Evolutionary conservation across 2,888 invertebrate genomes (phyloP), one percentile per base, ranked within the genome.

Genomic region (Frankliniella intonsa): DNA sequence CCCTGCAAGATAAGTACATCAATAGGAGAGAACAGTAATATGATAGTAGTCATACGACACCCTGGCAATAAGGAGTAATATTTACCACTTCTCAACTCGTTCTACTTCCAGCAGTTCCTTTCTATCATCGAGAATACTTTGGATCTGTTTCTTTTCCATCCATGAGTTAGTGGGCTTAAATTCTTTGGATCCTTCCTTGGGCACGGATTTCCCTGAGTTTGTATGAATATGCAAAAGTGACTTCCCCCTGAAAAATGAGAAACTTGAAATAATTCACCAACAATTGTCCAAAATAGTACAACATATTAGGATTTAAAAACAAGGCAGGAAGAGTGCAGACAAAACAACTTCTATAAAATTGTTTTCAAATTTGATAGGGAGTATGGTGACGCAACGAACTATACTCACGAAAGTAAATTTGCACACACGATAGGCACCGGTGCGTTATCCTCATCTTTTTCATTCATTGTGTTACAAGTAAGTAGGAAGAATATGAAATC

Each of bases 141-240:
- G 90, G 82, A 91, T 88, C 85, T 91, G 91, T 86, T 91, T 91
- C 83, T 90, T 88, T 84, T 92, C 91, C 17, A 92, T 86, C 91
- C 91, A 91, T 0, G 91, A 90, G 12, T 90, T 89, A 85, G 88
- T 89, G 1, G 92, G 90, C 22, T 87, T 85, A 8, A 90, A 89
- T 84, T 90, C 89, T 85, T 92, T 92, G 50, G 88, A 85, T 0
- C 91, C 92, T 76, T 88, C 85, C 84, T 89, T 90, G 0, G 92
- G 92, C 50, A 92, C 85, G 12, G 88, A 87, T 14, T 86, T 87
- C 69, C 88, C 88, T 1, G 87, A 86, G 84, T 89, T 90, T n/a
- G 80, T 62, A 19, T 80, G 80, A 38, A 81, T 55, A 49, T 76
- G 82, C 14, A 83, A 80, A 38, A 83, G 38, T 55, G 82, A 81